phyloP scores from a whole-genome alignment of 2,113 vertebrate species.

The Gymnarchus niloticus region DNA sequence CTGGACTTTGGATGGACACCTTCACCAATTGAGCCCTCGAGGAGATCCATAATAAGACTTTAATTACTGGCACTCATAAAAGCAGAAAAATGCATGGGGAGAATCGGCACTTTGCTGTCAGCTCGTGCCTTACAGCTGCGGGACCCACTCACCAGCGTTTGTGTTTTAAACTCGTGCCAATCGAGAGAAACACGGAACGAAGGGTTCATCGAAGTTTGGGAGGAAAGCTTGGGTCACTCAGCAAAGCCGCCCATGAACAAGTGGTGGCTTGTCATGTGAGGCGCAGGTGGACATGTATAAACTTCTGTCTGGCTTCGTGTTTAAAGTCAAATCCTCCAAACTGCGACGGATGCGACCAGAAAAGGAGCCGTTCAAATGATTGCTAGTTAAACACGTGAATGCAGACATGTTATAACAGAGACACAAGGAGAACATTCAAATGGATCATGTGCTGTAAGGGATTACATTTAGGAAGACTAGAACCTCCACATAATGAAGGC shows the following conservation, averaged over 20 bases:
- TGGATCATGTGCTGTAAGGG: neutral
- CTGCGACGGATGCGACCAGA: neutral
- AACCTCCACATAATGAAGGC: neutral
- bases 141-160: neutral
- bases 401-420: neutral
- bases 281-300: neutral
- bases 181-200: neutral
- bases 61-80: neutral
- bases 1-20: too few relatives aligned
- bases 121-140: too few relatives aligned
- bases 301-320: neutral
- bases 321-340: neutral
- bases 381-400: constrained; percentile 9
- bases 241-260: neutral
- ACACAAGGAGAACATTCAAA: neutral
- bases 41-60: too few relatives aligned
- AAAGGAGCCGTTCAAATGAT: neutral
- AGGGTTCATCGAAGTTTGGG: neutral
- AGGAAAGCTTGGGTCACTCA: neutral
- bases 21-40: too few relatives aligned
- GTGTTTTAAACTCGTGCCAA: neutral
- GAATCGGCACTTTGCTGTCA: too few relatives aligned
- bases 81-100: neutral
- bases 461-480: neutral
- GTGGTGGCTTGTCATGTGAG: neutral